Evolutionary conservation across 2,888 invertebrate species (phyloP), one percentile per base, ranked within the genome.

Genomic region (Drosophila longiperda): DNA sequence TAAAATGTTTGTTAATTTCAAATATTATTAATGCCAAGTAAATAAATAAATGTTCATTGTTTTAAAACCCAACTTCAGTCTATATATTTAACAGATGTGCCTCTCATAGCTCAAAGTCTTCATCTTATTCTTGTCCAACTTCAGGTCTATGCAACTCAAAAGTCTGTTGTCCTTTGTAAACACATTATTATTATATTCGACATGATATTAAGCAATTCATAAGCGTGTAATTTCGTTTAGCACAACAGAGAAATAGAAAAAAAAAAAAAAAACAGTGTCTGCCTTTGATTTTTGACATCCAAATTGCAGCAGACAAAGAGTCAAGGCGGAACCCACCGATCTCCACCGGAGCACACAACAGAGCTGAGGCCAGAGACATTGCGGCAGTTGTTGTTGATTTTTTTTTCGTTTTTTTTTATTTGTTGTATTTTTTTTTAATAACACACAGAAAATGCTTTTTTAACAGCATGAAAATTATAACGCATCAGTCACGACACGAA

Each of bases 291-390:
- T 86, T 87, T 91, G 90, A 91, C 91, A 89, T 87, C 90, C 86
- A 91, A 92, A 92, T 92, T 92, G 91, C 89, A 79, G 78, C 82
- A 87, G 70, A 72, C 82, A 83, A 73, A 55, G 76, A 83, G 64
- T 68, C 68, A 73, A 73, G 81, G 82, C 84, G 76, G 67, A 58
- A 49, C 60, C 29, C 73, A 62, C 40, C 45, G 45, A 33, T 32
- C 48, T 34, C 38, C 29, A 29, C 29, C 36, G 42, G 8, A 38
- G 38, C 4, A 17, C 23, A 42, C 40, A n/a, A 12, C 62, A 17
- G 15, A 26, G 48, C 6, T 11, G 54, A 26, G 36, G 5, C 38
- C 26, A 40, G 55, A 71, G 57, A 23, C 34, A 34, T 23, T 71
- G 50, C 23, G n/a, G 45, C 40, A 53, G 15, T 48, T 61, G 40